Evolutionary conservation across 2,113 vertebrate genomes (phyloP).

Genomic region (Dipodomys merriami): DNA sequence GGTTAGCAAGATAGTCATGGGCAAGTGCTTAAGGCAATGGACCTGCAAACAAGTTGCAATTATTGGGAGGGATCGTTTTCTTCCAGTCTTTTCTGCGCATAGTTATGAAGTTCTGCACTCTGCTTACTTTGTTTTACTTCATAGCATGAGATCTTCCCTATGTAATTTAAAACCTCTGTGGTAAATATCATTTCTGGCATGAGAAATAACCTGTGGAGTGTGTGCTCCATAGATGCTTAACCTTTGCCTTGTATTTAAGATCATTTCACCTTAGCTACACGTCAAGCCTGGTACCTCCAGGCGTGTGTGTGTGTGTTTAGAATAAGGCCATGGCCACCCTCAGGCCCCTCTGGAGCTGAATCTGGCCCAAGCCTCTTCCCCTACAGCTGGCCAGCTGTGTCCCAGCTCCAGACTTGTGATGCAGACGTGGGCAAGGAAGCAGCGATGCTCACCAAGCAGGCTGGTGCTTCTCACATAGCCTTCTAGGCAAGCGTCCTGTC

Average conservation of each 20-base stretch:
- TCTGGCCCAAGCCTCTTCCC: neutral
- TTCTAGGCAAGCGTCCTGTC: slow-evolving; percentile 20
- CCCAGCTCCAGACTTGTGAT: neutral
- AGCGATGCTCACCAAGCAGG: slow-evolving; percentile 55
- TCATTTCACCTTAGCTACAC: neutral
- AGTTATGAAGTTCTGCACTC: slow-evolving; percentile 6
- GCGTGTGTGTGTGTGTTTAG: neutral
- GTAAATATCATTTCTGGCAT: slow-evolving; percentile 17
- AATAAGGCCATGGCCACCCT: neutral
- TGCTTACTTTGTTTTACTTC: neutral
- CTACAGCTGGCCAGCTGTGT: neutral
- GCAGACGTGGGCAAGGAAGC: slow-evolving; percentile 52
- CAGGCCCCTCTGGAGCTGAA: slow-evolving; percentile 1
- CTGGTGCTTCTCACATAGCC: neutral
- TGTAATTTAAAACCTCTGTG: neutral
- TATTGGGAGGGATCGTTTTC: neutral
- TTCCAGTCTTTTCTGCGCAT: neutral
- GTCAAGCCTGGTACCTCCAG: neutral
- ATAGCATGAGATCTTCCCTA: neutral
- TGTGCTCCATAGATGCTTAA: neutral
- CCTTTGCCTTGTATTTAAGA: neutral
- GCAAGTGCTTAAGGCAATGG: neutral
- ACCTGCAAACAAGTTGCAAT: neutral
- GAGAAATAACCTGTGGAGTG: neutral
- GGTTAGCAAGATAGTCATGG: neutral